Evolutionary conservation across 2,113 vertebrate genomes (phyloP).

Genomic region (Hippopotamus amphibius): DNA sequence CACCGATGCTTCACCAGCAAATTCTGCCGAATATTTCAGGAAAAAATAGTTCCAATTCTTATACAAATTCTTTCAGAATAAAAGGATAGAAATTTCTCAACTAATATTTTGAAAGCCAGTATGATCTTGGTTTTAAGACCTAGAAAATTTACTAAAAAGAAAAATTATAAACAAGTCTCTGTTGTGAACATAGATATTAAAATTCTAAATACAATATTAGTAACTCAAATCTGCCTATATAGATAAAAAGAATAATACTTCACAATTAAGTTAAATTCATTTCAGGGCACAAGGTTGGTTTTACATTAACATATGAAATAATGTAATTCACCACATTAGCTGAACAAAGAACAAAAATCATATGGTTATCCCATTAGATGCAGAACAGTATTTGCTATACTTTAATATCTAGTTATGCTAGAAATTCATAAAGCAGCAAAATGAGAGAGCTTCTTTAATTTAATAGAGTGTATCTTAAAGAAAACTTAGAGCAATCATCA

Average conservation of each 20-base stretch:
- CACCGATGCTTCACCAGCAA: not conserved
- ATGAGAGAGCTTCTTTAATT: not conserved
- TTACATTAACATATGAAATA: not conserved
- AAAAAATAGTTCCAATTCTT: not conserved
- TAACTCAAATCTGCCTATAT: not conserved
- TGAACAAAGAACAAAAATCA: not conserved
- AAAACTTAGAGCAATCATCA: not conserved
- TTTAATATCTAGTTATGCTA: not conserved
- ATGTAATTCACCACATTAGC: not conserved
- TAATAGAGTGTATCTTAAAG: not conserved
- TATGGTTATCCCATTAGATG: not conserved
- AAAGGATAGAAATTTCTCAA: not conserved
- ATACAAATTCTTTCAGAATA: not conserved
- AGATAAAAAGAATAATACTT: not conserved
- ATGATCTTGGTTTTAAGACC: not conserved
- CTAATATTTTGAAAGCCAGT: not conserved
- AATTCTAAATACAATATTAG: not conserved
- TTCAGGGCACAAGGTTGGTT: not conserved
- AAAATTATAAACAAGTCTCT: not conserved
- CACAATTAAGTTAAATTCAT: not conserved
- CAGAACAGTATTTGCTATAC: not conserved
- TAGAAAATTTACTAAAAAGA: not conserved
- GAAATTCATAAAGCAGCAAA: conserved; percentile 3
- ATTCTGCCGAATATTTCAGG: not conserved
- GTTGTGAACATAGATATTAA: not conserved